Percentiles rank a stretch among this genome's conserved stretches.
Evolutionary conservation across 2,113 vertebrate genomes (phyloP).

Genomic region (Psettodes erumei): DNA sequence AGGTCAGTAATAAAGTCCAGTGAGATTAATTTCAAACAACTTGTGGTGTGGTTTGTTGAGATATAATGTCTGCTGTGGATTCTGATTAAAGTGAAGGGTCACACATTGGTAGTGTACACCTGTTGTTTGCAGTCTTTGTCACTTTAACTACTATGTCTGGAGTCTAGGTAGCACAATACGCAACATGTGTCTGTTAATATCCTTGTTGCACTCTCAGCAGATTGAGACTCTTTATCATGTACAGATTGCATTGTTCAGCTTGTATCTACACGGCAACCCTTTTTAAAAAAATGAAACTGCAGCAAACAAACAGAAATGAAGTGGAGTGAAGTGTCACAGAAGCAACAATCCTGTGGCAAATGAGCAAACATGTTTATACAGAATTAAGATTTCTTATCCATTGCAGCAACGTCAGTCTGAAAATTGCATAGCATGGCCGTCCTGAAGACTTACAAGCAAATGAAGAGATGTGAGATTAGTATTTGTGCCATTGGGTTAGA

Average conservation of each 20-base stretch:
- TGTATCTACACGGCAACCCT: background rate
- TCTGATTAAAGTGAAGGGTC: background rate
- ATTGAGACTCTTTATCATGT: slow-evolving; percentile 3
- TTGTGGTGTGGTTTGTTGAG: no score
- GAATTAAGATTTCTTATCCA: slow-evolving; percentile 6
- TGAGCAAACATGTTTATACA: slow-evolving; percentile 20
- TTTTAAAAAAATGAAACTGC: slow-evolving; percentile 16
- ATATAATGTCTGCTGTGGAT: background rate
- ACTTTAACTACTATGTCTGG: background rate
- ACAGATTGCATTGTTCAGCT: background rate
- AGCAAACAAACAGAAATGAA: background rate
- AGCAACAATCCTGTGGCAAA: slow-evolving; percentile 16
- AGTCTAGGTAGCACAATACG: background rate
- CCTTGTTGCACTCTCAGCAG: background rate
- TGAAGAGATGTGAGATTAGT: background rate
- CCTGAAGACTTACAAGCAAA: slow-evolving; percentile 9
- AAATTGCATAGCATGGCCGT: background rate
- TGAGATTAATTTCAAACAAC: slow-evolving; percentile 19
- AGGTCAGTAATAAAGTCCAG: background rate
- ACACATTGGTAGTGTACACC: background rate
- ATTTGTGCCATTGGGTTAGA: background rate
- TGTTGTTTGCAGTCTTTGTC: slow-evolving; percentile 8
- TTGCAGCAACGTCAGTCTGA: background rate
- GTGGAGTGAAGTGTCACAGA: background rate
- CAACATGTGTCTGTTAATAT: slow-evolving; percentile 6